A percentile compares a stretch with the other conserved stretches of the same genome.
Evolutionary conservation across 2,113 vertebrate genomes (phyloP).

Genomic region (Arvicanthis niloticus): DNA sequence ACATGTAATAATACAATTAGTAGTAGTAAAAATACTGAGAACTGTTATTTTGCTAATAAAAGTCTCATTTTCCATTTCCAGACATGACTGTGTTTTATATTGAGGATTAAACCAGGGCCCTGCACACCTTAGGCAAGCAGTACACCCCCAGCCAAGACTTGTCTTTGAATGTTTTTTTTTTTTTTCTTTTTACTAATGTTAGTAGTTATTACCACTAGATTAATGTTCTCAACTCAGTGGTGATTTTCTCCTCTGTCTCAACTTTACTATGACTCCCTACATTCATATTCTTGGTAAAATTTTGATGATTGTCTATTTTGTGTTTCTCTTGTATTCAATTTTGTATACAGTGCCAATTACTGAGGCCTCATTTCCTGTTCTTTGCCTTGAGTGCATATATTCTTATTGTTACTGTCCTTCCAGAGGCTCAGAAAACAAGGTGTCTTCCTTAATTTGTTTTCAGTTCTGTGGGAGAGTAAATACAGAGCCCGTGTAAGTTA

Average conservation of each 20-base stretch:
- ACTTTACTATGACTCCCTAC: not conserved
- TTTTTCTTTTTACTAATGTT: not conserved
- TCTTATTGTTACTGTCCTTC: slow-evolving; percentile 9
- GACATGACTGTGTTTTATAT: not conserved
- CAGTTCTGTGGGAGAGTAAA: not conserved
- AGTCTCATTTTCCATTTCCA: slow-evolving; percentile 35
- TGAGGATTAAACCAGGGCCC: not conserved
- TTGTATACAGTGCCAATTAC: not conserved
- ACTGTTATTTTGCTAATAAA: not conserved
- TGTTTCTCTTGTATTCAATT: slow-evolving; percentile 9
- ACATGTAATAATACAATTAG: not conserved
- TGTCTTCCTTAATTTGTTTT: not conserved
- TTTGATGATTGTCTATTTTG: not conserved
- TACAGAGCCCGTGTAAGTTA: not conserved
- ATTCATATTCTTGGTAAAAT: slow-evolving; percentile 19
- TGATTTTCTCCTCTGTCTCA: not conserved
- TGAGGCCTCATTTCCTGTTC: not conserved
- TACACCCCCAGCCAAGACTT: not conserved
- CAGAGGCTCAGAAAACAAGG: not conserved
- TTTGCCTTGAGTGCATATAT: not conserved
- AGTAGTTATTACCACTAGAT: not conserved
- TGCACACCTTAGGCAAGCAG: not conserved
- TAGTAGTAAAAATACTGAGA: slow-evolving; percentile 10
- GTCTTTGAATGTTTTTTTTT: not conserved
- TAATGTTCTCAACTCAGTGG: not conserved